Evolutionary conservation across 2,113 vertebrate genomes (phyloP), one percentile per base, ranked within the genome.

Genomic region (Puntigrus tetrazona): DNA sequence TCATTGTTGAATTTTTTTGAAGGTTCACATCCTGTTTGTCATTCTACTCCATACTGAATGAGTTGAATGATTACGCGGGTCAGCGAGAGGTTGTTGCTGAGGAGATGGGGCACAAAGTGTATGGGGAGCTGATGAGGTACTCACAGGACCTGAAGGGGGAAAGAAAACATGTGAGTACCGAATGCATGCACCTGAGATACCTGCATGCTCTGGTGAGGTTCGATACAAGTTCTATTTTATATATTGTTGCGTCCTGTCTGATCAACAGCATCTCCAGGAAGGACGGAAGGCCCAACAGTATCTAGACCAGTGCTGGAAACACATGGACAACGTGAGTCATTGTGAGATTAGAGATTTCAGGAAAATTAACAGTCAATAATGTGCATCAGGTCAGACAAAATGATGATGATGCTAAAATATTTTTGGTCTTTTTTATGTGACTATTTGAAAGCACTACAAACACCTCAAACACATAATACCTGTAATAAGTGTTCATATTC

Each of bases 21-120:
- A 99, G 98, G 95, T 99, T 99, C 92, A 97, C 97, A 4, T 96
- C 97, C 0, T 99, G 97, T 88, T 85, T 97, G 91, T 97, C 97
- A 22, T 99, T 99, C 92, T 97, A 96, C 94, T 94, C 96, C 89
- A 96, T 98, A 88, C 95, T 99, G 86, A 98, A 98, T 0, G 97
- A 99, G 87, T 84, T 99, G 90, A 99, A 97, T 85, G 98, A 99
- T 95, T 98, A 97, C 75, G 97, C 98, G 1, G 97, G 98, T 89
- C 97, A 99, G 86, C 94, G 97, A 90, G 98, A 99, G 94, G 96
- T 99, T 61, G 98, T 99, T 90, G 98, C 98, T 11, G 98, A 99
- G 94, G 97, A 99, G 92, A 96, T 99, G 95, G 95, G 95, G 18
- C 97, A 98, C 90, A 95, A 94, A 93, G 97, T 99, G 36, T 99